Evolutionary conservation across 1,140 invertebrate genomes (phyloP), one percentile per base, ranked within the genome.

Genomic region (Bilobella aurantiaca): DNA sequence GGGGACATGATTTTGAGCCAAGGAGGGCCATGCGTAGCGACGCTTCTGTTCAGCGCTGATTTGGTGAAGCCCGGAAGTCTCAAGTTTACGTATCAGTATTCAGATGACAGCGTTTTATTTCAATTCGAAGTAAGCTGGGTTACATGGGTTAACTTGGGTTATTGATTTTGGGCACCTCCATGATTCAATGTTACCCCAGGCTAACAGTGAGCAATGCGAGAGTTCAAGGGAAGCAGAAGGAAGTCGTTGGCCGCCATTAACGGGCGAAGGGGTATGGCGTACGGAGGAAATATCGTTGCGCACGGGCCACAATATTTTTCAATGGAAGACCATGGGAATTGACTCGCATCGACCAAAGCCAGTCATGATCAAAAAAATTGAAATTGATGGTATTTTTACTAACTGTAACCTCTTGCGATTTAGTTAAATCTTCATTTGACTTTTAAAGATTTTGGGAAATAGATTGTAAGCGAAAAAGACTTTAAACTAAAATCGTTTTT

Each of bases 121-220:
- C 77, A 82, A 59, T 81, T 82, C 66, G 75, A 77, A 71, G 81
- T 82, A 73, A 75, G 75, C 70, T 30, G 2, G 1, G 5, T n/a
- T 21, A 47, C 31, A 30, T n/a, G n/a, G n/a, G 5, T 31, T 34
- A 30, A 3, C 23, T 37, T 28, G 16, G 47, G 12, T 14, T 14
- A 8, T 53, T 53, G 34, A 42, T 42, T 42, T 42, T n/a, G n/a
- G n/a, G n/a, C n/a, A 28, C 32, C 31, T 42, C 29, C 18, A 58
- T 59, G 31, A 23, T 49, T 64, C 21, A 61, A 61, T 53, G 16
- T 28, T 28, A 21, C 21, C 16, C 12, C 66, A 82, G 81, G 78
- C 79, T 1, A 79, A 81, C 64, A 81, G 82, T 73, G 79, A 80
- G 61, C 77, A 81, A 67, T 83, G 82, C 69, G 79, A 82, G 65